Percentiles rank a stretch among this genome's conserved stretches.
These are phyloP conservation scores for Thysanoteuthis rhombus DNA, from an alignment of 2,888 invertebrate genomes.

Conservation along the genomic window DNA sequence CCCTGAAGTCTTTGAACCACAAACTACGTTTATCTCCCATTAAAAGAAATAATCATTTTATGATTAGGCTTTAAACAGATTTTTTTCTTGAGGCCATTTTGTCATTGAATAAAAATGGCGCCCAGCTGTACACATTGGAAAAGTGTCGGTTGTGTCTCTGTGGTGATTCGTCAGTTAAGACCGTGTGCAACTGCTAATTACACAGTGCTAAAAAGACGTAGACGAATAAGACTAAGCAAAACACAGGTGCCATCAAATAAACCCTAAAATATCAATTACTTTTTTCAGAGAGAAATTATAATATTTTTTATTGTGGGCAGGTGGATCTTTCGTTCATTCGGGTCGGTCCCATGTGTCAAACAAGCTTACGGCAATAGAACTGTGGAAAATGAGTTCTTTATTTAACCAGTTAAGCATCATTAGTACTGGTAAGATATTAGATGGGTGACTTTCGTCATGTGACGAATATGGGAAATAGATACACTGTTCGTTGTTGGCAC, in stretches of 20 bases:
- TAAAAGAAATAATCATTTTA: neutral
- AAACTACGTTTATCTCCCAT: neutral
- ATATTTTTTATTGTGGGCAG: neutral
- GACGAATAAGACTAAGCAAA: neutral
- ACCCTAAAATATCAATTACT: neutral
- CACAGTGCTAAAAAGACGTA: neutral
- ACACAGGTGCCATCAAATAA: neutral
- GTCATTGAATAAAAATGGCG: neutral
- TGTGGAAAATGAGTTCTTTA: neutral
- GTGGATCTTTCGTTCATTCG: neutral
- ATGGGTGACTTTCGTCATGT: neutral
- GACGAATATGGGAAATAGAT: neutral
- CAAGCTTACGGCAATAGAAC: neutral
- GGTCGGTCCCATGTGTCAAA: neutral
- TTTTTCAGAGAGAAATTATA: neutral
- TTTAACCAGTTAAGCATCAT: neutral
- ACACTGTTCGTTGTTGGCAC: neutral
- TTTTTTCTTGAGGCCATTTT: neutral
- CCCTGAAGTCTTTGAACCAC: neutral
- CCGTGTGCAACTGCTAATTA: neutral
- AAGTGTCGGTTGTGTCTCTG: neutral
- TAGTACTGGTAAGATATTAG: neutral
- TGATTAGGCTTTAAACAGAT: neutral
- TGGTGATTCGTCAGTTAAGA: neutral
- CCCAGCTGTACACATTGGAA: neutral